Base-by-base conservation (phyloP, 2,888 invertebrate species). In the Phalera bucephala region DNA sequence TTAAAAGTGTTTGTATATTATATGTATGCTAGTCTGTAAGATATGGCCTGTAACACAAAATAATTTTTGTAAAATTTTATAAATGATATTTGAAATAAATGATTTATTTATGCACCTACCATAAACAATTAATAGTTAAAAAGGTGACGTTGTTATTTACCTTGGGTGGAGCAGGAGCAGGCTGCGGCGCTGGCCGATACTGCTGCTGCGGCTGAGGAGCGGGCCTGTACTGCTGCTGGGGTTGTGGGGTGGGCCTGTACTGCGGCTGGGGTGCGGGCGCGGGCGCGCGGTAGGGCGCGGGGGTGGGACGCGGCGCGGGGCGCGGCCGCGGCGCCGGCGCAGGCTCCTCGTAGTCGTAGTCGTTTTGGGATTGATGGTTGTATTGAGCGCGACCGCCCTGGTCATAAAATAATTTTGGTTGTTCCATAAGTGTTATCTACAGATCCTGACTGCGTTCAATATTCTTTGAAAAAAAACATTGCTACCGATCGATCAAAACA, bases 271-370 rank as follows among this genome's bases (percentile, higher is more conserved):
- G 78, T 36, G 64, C 52, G 0, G 69, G 67, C n/a, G n/a, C n/a
- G n/a, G n/a, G n/a, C n/a, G n/a, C n/a, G 7, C 61, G 50, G 47
- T 65, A 62, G 35, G 66, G 59, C 17, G 17, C 5, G 7, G 59
- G 50, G 3, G 17, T 17, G 7, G 59, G 50, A 45, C 64, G 60
- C 35, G 66, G 59, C 63, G 64, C 40, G 51, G 55, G 56, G 64
- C 44, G 45, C 72, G 36, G 55, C 3, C 64, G 64, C 2, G 69
- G 78, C 7, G 68, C 57, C 5, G 75, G 75, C 0, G 77, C 73
- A 0, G 75, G 64, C 27, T 85, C 85, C 6, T 83, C 79, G 58
- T 83, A 87, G 65, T 85, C 85, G 56, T 80, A 80, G 66, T 84
- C 83, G 30, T 69, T 52, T 14, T 42, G 39, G 2, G 65, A 52